Conservation (phyloP, 2,888 invertebrate species). For the Spilarctia lutea region DNA sequence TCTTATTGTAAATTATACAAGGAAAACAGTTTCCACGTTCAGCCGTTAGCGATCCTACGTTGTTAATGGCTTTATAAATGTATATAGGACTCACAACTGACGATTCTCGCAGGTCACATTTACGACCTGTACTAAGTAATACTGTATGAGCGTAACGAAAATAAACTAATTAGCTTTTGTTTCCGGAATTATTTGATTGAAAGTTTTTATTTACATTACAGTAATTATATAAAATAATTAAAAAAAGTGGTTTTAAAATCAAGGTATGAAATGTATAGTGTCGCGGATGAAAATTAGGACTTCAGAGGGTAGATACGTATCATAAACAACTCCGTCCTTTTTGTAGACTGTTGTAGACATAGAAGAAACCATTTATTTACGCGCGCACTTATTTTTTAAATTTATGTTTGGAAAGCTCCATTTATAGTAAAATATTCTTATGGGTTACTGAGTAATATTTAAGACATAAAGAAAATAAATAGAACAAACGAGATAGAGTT, state of each 20-base stretch:
- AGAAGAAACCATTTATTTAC: background rate
- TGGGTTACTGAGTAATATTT: background rate
- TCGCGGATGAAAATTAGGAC: background rate
- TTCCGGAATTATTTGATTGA: background rate
- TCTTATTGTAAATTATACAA: background rate
- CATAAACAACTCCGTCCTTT: background rate
- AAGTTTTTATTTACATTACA: background rate
- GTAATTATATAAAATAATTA: background rate
- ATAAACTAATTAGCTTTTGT: background rate
- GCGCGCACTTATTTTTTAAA: background rate
- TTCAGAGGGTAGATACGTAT: background rate
- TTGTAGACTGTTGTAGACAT: background rate
- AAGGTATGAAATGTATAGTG: background rate
- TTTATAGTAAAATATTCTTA: background rate
- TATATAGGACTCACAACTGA: conserved; percentile 14
- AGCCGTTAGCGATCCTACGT: conserved; percentile 15
- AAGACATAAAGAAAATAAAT: no score
- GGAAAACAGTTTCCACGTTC: conserved; percentile 12
- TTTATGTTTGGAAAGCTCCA: background rate
- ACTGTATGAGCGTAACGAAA: background rate
- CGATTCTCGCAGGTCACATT: conserved; percentile 6
- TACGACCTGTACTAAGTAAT: conserved; percentile 1
- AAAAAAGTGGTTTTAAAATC: background rate
- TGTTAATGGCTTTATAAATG: conserved; percentile 16
- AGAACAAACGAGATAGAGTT: no score